Conservation (phyloP, 2,797 vertebrate genomes). For the Merluccius polli region DNA sequence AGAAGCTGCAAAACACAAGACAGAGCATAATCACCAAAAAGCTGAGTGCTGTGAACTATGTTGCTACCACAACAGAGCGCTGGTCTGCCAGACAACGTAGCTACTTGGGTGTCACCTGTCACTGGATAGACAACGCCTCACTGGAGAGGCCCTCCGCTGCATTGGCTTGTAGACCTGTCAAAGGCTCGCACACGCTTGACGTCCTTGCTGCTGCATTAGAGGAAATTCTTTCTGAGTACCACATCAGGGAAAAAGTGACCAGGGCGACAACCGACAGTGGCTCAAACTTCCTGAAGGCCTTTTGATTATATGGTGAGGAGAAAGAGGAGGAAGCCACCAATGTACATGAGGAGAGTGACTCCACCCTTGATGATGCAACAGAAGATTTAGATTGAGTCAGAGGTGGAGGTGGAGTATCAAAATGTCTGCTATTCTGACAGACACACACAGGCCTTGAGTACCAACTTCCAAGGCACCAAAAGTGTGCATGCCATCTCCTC, state of each 20-base stretch:
- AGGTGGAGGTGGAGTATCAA: conserved; percentile 6
- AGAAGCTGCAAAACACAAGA: background rate
- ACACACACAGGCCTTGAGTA: conserved; percentile 1
- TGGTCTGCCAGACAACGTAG: conserved; percentile 1
- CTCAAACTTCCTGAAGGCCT: conserved; percentile 20
- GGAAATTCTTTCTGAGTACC: background rate
- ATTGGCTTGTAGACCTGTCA: conserved; percentile 9
- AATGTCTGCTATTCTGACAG: background rate
- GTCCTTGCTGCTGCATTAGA: conserved; percentile 5
- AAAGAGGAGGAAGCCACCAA: background rate
- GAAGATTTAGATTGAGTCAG: background rate
- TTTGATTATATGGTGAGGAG: background rate
- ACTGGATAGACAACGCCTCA: conserved; percentile 7
- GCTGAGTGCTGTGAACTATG: conserved; percentile 6
- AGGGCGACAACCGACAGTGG: conserved; percentile 11
- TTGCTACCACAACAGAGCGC: background rate
- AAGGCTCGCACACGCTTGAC: conserved; percentile 10
- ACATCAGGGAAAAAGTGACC: conserved; percentile 12
- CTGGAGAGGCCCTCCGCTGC: background rate
- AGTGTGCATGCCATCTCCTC: conserved; percentile 3
- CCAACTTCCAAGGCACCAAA: background rate
- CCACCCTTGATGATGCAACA: background rate
- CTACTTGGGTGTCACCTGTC: conserved; percentile 8
- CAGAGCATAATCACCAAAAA: conserved; percentile 5
- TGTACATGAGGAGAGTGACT: background rate